Evolutionary conservation across 2,113 vertebrate genomes (phyloP).

Genomic region (Notothenia rossii): DNA sequence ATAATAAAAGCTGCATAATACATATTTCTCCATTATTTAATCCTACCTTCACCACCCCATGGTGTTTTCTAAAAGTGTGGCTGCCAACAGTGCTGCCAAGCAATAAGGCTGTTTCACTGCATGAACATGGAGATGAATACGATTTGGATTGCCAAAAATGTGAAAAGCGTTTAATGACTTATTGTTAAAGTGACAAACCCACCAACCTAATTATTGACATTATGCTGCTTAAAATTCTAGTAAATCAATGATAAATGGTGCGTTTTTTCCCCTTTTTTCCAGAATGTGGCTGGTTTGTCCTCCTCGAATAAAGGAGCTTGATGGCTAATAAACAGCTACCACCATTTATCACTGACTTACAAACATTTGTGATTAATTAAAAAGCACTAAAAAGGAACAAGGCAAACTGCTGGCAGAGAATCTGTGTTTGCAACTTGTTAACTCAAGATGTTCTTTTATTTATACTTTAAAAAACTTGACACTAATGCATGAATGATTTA

Average conservation of each 20-base stretch:
- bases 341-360: too few species aligned
- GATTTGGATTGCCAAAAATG: not conserved
- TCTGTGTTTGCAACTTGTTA: not conserved
- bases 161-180: not conserved
- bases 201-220: not conserved
- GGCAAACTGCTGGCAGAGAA: not conserved
- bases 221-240: not conserved
- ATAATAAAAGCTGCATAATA: constrained; percentile 9
- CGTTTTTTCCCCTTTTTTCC: not conserved
- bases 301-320: not conserved
- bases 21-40: constrained; percentile 24
- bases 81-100: constrained; percentile 3
- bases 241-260: not conserved
- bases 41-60: constrained; percentile 1
- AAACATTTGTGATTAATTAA: not conserved
- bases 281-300: too few species aligned
- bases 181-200: not conserved
- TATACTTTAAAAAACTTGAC: constrained; percentile 3
- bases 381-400: not conserved
- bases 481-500: not conserved
- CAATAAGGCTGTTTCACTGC: constrained; percentile 19
- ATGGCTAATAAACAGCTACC: too few species aligned
- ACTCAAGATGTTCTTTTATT: constrained; percentile 8
- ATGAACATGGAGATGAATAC: not conserved
- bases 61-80: constrained; percentile 3